A percentile compares a stretch with the other conserved stretches of the same genome.
Conservation (phyloP, 2,888 invertebrate species). For the Chrysolina americana region DNA sequence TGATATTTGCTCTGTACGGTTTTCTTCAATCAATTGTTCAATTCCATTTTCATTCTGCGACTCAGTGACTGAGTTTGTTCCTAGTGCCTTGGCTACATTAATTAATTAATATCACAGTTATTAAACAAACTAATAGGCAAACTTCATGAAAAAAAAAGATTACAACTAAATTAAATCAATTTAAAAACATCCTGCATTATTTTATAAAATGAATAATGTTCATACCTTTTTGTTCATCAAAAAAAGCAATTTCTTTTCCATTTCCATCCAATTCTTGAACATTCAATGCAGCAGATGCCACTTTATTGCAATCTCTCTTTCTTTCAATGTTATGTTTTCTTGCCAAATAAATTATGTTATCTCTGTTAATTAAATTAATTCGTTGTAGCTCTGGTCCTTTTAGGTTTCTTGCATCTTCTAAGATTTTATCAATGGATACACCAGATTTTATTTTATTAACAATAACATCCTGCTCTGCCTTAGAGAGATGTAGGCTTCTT, state of each 20-base stretch:
- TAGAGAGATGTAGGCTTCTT: constrained; percentile 44
- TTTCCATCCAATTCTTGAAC: no score
- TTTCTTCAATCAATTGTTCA: background rate
- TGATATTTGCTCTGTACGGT: background rate
- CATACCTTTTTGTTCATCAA: no score
- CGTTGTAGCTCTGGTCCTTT: constrained; percentile 33
- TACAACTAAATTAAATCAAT: no score
- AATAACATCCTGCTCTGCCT: constrained; percentile 40
- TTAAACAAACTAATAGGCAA: no score
- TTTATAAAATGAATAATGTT: no score
- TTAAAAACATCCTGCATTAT: no score
- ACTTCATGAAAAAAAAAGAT: no score
- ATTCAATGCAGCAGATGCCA: no score
- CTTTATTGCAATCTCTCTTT: constrained; percentile 28
- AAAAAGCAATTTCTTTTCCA: no score
- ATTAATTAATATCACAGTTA: no score
- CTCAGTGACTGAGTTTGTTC: constrained; percentile 23
- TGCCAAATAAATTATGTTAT: constrained; percentile 38
- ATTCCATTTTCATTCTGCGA: background rate
- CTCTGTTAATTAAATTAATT: constrained; percentile 37
- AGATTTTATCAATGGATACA: constrained; percentile 37
- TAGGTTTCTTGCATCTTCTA: constrained; percentile 42
- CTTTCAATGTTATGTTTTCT: constrained; percentile 43
- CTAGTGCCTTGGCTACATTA: no score
- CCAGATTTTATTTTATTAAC: constrained; percentile 40